Evolutionary conservation across 2,888 invertebrate species (phyloP), one percentile per base, ranked within the genome.

Genomic region (Calameuta pallipes): DNA sequence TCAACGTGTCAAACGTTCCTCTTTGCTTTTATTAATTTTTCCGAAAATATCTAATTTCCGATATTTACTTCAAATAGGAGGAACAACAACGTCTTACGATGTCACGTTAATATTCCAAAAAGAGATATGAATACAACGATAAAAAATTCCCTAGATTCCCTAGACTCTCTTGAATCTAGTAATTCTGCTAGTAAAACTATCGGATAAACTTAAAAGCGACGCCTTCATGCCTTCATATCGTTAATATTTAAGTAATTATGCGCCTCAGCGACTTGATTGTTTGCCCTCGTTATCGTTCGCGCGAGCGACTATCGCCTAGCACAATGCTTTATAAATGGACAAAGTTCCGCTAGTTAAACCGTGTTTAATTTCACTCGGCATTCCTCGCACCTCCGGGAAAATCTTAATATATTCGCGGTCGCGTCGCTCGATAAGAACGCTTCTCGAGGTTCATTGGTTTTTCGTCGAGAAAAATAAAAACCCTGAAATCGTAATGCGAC

Each of bases 261-360:
- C 70, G 70, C 70, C 9, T 30, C 30, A 33, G 70, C 70, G 30
- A 70, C 12, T 33, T 33, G 70, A 70, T 70, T 70, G 70, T 70
- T 70, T 70, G 70, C 70, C 70, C 70, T 70, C 70, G 12, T 70
- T 70, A 70, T 70, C 70, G 70, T 41, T 41, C 70, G 70, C 70
- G 70, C 70, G 30, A 30, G 70, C 70, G 70, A 70, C 70, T 33
- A 70, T 33, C 70, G 70, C 4, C 70, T 30, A 33, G 30, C 70
- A 33, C 31, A 31, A 33, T 31, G 70, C 70, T 70, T 41, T 70
- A 70, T 70, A 30, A 70, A 70, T 70, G 70, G 33, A 70, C 70
- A n/a, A 70, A 70, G 70, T 70, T 70, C 70, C 30, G 33, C n/a
- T 30, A 30, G 70, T 70, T 70, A 30, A 41, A 30, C 70, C 30